These are phyloP conservation scores for Archivesica marissinica DNA, from an alignment of 1,140 invertebrate species.

Conservation along the genomic window DNA sequence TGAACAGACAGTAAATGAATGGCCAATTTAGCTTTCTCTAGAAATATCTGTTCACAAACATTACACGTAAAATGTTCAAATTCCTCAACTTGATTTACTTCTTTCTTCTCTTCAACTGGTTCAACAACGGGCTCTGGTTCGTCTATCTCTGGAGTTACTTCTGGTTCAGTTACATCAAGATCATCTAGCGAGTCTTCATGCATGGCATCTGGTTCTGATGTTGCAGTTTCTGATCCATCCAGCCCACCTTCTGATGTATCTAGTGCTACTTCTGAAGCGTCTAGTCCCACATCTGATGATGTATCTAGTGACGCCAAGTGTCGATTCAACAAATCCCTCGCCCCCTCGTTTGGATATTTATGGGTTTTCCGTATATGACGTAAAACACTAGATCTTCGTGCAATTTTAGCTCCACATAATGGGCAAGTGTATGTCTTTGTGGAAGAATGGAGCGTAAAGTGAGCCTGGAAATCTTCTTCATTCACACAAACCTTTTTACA, in stretches of 20 bases:
- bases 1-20: conserved; percentile 26
- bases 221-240: not conserved
- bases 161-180: not conserved
- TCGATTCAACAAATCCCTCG: conserved; percentile 45
- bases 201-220: not conserved
- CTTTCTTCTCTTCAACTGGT: not conserved
- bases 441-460: conserved; percentile 30
- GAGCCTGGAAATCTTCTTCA: conserved; percentile 38
- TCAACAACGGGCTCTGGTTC: not conserved
- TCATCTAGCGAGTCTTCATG: not conserved
- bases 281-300: too few species aligned
- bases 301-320: conserved; percentile 19
- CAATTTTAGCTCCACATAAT: conserved; percentile 38
- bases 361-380: conserved; percentile 50
- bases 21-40: conserved; percentile 12
- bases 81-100: not conserved
- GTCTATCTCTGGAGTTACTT: not conserved
- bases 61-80: conserved; percentile 53
- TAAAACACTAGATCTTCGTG: conserved; percentile 39
- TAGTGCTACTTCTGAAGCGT: too few species aligned
- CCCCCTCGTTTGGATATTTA: conserved; percentile 27
- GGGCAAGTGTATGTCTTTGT: conserved; percentile 30
- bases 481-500: conserved; percentile 23
- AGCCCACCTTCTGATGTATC: too few species aligned
- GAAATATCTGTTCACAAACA: conserved; percentile 46